Percentiles rank a stretch among this genome's conserved stretches.
Evolutionary conservation across 2,888 invertebrate genomes (phyloP).

Genomic region (Lochmaea crataegi): DNA sequence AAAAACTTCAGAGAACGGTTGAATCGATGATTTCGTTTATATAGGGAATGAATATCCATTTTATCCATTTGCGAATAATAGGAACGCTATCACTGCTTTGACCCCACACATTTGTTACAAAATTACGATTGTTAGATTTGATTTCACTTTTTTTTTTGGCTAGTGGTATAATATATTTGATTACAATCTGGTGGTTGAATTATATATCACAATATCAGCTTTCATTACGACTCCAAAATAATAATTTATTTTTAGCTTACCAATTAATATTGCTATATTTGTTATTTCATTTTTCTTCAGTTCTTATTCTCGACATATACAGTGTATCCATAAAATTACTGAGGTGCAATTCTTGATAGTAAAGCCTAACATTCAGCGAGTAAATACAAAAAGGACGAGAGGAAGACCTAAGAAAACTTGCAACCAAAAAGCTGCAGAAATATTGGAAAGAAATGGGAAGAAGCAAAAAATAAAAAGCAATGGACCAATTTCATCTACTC

Average conservation of each 20-base stretch:
- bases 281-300: no score
- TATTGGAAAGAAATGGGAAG: no score
- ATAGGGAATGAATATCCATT: conserved; percentile 59
- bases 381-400: no score
- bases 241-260: background rate
- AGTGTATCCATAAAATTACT: no score
- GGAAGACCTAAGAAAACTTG: no score
- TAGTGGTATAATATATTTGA: conserved; percentile 30
- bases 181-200: conserved; percentile 34
- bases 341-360: no score
- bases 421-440: no score
- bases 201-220: conserved; percentile 12
- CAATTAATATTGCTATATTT: no score
- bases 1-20: conserved; percentile 47
- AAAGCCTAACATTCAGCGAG: no score
- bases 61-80: conserved; percentile 58
- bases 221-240: background rate
- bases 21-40: conserved; percentile 54
- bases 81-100: conserved; percentile 53
- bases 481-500: no score
- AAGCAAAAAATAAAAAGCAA: no score
- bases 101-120: conserved; percentile 53
- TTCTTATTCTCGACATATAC: no score
- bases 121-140: conserved; percentile 48
- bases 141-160: conserved; percentile 28